phyloP scores from a whole-genome alignment of 2,113 vertebrate genomes.

The Cyphomyrus plagiostoma region DNA sequence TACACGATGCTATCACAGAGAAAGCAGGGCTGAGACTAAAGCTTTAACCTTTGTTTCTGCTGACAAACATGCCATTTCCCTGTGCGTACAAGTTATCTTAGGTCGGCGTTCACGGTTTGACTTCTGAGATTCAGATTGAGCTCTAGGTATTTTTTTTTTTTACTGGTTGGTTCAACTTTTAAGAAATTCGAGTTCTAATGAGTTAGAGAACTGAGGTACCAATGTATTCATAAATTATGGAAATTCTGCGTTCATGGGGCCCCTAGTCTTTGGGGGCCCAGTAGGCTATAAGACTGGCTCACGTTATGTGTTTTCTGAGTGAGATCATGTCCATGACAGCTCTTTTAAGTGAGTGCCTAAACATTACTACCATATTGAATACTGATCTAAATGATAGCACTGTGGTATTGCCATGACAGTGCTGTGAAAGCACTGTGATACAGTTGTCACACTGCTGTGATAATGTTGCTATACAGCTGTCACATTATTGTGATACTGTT shows the following conservation, averaged over 20 bases:
- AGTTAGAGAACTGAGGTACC: no score
- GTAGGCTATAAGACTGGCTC: not conserved
- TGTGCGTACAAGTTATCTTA: no score
- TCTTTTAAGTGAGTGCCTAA: not conserved
- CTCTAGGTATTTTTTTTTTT: no score
- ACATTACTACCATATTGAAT: not conserved
- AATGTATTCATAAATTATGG: not conserved
- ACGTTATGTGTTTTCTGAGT: not conserved
- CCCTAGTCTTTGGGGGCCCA: not conserved
- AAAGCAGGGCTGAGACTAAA: no score
- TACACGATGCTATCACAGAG: no score
- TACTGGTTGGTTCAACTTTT: no score
- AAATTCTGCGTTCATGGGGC: not conserved
- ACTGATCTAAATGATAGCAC: not conserved
- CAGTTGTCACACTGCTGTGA: not conserved
- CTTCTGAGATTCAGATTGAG: no score
- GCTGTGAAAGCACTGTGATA: not conserved
- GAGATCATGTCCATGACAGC: not conserved
- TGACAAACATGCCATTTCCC: no score
- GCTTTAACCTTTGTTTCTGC: no score
- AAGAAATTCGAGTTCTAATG: no score
- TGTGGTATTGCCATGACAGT: not conserved
- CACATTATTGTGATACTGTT: not conserved
- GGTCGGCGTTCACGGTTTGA: no score
- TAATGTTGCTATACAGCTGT: not conserved